Base-by-base conservation (phyloP, 1,140 invertebrate genomes). In the Cardiocondyla obscurior region DNA sequence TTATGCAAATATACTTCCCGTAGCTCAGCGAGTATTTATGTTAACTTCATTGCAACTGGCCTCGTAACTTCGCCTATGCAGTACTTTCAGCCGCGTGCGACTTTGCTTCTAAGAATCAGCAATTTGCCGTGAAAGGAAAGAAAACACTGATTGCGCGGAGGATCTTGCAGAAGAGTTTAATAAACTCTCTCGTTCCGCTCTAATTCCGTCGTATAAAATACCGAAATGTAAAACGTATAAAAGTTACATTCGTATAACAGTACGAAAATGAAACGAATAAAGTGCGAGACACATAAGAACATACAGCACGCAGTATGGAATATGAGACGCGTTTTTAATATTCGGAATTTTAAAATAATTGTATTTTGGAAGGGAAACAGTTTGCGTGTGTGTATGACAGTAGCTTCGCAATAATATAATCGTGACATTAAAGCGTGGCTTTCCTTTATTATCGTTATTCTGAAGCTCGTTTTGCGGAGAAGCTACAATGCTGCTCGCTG, bases 1-100 rank as follows among this genome's bases (percentile, higher is more conserved):
- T 79, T 79, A 79, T 79, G 74, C 62, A 79, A 79, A 79, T 79
- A 79, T 30, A 67, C 46, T 79, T 51, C 25, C 46, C 46, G 62
- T 39, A 16, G 33, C 74, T 67, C 74, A 67, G 46, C 74, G 74
- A 67, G 62, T 79, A 79, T 79, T 79, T 79, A 69, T 79, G 74
- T 67, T 79, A 79, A 79, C 74, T 79, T 79, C 22, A 69, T 79
- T 79, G 74, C 74, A 79, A 79, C 62, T 79, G 74, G 65, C 74
- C 74, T 67, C 62, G 46, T 53, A 79, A 79, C 74, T 79, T 79
- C 46, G 74, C 22, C 74, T 33, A 69, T 33, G 62, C 46, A 19
- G 74, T 69, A 69, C 44, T 69, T 79, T 42, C 62, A 67, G 19
- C 74, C 44, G 55, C 30, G n/a, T n/a, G 62, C 62, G 74, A 79